Conservation (phyloP, 2,888 invertebrate species). For the Drosophila buzzatii region DNA sequence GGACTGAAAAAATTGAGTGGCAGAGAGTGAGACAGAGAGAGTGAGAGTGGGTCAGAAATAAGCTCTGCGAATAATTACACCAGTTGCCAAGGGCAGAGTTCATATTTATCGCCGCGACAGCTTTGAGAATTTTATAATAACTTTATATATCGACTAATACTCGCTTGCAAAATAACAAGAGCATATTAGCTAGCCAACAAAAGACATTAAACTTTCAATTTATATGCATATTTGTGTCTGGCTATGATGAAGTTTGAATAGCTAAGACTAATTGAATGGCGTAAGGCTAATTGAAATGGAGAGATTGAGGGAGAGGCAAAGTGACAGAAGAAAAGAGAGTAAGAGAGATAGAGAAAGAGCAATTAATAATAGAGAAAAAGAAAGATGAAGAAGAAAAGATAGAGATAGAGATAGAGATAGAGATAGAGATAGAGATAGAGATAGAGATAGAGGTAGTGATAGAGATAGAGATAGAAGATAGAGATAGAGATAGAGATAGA, state of each 20-base stretch:
- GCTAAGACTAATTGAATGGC: too few species aligned
- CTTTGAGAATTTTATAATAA: neutral
- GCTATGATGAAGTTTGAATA: neutral
- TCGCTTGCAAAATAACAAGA: neutral
- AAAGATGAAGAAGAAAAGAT: too few species aligned
- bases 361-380: too few species aligned
- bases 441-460: too few species aligned
- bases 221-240: neutral
- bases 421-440: too few species aligned
- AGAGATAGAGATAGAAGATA: too few species aligned
- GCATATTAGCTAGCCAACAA: neutral
- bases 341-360: too few species aligned
- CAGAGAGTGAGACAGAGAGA: neutral
- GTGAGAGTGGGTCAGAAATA: neutral
- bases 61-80: slow-evolving; percentile 22
- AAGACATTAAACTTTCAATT: neutral
- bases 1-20: neutral
- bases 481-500: neutral
- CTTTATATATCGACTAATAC: neutral
- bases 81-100: neutral
- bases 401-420: too few species aligned
- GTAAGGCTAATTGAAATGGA: too few species aligned
- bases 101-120: slow-evolving; percentile 1
- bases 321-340: neutral
- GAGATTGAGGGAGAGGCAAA: too few species aligned